Conservation (phyloP, 2,797 vertebrate genomes). For the Miichthys miiuy region DNA sequence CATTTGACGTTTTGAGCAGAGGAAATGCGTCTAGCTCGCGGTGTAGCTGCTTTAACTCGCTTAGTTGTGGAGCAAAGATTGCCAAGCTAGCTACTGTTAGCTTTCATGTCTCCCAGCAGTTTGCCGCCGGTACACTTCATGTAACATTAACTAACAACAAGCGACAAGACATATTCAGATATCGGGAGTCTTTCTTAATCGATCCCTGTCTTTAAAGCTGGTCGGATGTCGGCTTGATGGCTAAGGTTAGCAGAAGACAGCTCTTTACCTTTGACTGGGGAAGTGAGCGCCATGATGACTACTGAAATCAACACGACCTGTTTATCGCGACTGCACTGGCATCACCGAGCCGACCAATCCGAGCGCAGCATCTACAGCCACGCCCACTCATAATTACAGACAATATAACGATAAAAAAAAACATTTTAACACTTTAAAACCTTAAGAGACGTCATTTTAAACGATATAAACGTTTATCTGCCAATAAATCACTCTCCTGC, state of each 20-base stretch:
- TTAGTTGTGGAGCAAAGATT: conserved; percentile 22
- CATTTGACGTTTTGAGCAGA: background rate
- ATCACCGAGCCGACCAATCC: conserved; percentile 71
- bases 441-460: background rate
- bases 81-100: conserved; percentile 62
- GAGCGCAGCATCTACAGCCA: background rate
- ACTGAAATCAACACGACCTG: conserved; percentile 82
- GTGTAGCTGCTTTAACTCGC: background rate
- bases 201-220: rapidly evolving
- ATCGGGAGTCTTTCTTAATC: rapidly evolving
- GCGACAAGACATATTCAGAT: background rate
- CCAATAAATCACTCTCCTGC: rapidly evolving
- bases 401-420: background rate
- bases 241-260: conserved; percentile 36
- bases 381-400: conserved; percentile 33
- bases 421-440: background rate
- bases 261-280: conserved; percentile 81
- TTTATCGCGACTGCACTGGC: conserved; percentile 39
- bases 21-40: background rate
- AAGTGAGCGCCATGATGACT: conserved; percentile 87
- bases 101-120: conserved; percentile 36
- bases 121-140: conserved; percentile 26
- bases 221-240: background rate
- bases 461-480: too few species aligned
- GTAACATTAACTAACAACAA: conserved; percentile 9